A percentile compares a stretch with the other conserved stretches of the same genome.
Evolutionary conservation across 2,888 invertebrate genomes (phyloP).

Genomic region (Uloborus plumipes): DNA sequence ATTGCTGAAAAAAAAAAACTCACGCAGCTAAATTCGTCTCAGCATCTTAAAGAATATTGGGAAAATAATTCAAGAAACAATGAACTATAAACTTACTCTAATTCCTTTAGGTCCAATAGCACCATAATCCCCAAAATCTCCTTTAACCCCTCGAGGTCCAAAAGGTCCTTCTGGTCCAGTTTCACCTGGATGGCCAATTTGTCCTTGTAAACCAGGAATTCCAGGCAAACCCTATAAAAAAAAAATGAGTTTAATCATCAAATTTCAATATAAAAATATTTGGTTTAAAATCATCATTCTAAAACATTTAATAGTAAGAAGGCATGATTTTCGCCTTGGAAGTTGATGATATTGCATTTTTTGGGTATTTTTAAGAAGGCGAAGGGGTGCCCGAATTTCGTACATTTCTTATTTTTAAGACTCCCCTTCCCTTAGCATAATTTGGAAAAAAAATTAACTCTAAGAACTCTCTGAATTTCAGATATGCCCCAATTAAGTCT

Average conservation of each 20-base stretch:
- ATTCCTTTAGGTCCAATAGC: constrained; percentile 63
- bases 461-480: no score
- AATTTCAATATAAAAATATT: background rate
- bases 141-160: constrained; percentile 45
- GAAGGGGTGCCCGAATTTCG: no score
- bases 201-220: constrained; percentile 61
- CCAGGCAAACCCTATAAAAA: constrained; percentile 62
- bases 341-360: background rate
- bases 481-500: no score
- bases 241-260: constrained; percentile 5
- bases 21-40: no score
- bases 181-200: constrained; percentile 53
- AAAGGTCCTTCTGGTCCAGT: constrained; percentile 62
- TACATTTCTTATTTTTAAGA: no score
- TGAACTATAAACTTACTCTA: constrained; percentile 27
- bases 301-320: background rate
- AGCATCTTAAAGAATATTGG: no score
- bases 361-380: no score
- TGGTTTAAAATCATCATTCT: background rate
- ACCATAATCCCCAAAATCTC: constrained; percentile 51
- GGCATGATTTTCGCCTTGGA: background rate
- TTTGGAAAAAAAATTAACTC: no score
- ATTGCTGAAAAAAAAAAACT: no score
- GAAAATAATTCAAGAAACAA: no score
- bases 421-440: no score